These are phyloP conservation scores for Yponomeuta cagnagella DNA, from an alignment of 2,888 invertebrate genomes.

Conservation along the genomic window DNA sequence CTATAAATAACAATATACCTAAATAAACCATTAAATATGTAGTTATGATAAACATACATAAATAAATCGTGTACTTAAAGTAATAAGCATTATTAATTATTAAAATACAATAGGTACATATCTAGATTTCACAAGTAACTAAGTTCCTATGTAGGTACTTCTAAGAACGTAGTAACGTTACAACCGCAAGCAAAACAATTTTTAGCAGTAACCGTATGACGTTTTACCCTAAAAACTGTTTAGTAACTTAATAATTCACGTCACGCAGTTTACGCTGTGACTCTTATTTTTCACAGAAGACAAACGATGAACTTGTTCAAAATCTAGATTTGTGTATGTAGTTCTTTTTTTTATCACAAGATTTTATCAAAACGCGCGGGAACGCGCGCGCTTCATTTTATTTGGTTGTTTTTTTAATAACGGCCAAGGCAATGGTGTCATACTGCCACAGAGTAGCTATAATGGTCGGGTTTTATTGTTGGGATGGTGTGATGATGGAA, in stretches of 20 bases:
- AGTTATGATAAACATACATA: too few species aligned
- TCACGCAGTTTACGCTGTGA: conserved; percentile 14
- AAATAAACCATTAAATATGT: too few species aligned
- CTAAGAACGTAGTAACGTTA: too few species aligned
- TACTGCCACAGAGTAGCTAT: conserved; percentile 1
- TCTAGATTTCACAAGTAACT: too few species aligned
- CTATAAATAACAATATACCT: too few species aligned
- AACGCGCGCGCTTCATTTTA: conserved; percentile 9
- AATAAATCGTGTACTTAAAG: too few species aligned
- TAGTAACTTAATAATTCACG: conserved; percentile 31
- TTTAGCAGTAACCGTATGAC: not conserved
- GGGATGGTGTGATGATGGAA: conserved; percentile 28
- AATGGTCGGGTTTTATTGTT: conserved; percentile 28
- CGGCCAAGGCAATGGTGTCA: conserved; percentile 19
- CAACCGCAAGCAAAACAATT: too few species aligned
- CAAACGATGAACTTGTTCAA: not conserved
- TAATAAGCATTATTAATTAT: too few species aligned
- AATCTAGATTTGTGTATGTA: not conserved
- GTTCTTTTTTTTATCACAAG: conserved; percentile 21
- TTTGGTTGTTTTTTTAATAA: conserved; percentile 3
- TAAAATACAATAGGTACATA: too few species aligned
- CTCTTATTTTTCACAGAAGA: conserved; percentile 23
- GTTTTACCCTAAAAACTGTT: conserved; percentile 21
- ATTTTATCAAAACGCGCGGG: conserved; percentile 19
- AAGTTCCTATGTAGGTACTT: too few species aligned